Percentiles rank a stretch among this genome's conserved stretches.
These are phyloP conservation scores for Pagetopsis macropterus DNA, from an alignment of 2,797 vertebrate genomes.

Conservation along the genomic window DNA sequence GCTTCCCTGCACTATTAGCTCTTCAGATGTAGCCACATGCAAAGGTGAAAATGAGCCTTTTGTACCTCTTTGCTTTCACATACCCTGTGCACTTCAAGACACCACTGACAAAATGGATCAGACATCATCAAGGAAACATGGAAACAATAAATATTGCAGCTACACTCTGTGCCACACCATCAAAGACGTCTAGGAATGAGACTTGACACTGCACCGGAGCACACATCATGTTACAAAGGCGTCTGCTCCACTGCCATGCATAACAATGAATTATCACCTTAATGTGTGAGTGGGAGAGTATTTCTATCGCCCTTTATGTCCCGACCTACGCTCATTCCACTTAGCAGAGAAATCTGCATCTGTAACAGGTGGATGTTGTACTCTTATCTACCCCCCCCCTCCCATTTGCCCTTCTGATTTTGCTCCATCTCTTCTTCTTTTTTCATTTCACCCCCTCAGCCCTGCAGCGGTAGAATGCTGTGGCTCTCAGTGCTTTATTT, in stretches of 20 bases:
- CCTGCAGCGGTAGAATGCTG: slow-evolving; percentile 66
- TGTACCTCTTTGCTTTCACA: slow-evolving; percentile 35
- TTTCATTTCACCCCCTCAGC: slow-evolving; percentile 53
- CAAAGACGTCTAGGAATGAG: slow-evolving; percentile 54
- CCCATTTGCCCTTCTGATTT: slow-evolving; percentile 72
- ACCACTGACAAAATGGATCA: slow-evolving; percentile 59
- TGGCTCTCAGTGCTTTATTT: slow-evolving; percentile 82
- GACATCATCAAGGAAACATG: slow-evolving; percentile 63
- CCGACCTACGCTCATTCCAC: slow-evolving; percentile 49
- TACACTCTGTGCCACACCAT: slow-evolving; percentile 56
- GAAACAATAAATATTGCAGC: slow-evolving; percentile 68
- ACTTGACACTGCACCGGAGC: slow-evolving; percentile 57
- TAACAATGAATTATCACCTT: slow-evolving; percentile 70
- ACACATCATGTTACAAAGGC: slow-evolving; percentile 59
- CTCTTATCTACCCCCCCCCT: slow-evolving; percentile 54
- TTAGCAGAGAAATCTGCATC: slow-evolving; percentile 19
- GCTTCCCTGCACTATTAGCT: not conserved
- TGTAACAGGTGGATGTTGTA: slow-evolving; percentile 63
- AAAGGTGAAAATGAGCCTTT: slow-evolving; percentile 49
- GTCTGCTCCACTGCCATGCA: slow-evolving; percentile 54
- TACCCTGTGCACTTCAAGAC: slow-evolving; percentile 40
- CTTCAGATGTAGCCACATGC: slow-evolving; percentile 1
- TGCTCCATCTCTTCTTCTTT: slow-evolving; percentile 41
- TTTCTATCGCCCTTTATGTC: slow-evolving; percentile 62
- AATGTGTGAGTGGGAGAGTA: slow-evolving; percentile 72